A percentile compares a stretch with the other conserved stretches of the same genome.
Evolutionary conservation across 2,113 vertebrate genomes (phyloP).

Genomic region (Asarcornis scutulata): DNA sequence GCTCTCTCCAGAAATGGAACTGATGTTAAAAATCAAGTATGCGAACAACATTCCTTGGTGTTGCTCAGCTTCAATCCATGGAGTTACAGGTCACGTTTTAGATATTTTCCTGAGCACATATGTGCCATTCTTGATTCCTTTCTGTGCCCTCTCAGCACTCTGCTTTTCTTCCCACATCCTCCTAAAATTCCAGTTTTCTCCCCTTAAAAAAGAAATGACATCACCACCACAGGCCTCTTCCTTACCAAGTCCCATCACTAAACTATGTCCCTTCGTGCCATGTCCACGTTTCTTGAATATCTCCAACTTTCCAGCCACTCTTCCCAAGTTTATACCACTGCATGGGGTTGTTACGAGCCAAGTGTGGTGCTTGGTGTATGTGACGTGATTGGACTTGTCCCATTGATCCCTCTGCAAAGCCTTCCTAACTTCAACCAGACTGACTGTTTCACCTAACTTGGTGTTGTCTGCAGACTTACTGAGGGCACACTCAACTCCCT

Average conservation of each 20-base stretch:
- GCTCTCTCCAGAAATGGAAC: not conserved
- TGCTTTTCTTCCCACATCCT: not conserved
- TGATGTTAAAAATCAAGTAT: accelerated
- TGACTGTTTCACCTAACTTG: too few species aligned
- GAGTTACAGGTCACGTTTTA: not conserved
- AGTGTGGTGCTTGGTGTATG: too few species aligned
- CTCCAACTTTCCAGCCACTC: not conserved
- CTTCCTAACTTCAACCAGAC: too few species aligned
- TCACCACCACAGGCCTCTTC: not conserved
- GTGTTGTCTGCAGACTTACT: too few species aligned
- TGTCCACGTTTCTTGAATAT: not conserved
- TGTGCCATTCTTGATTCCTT: accelerated
- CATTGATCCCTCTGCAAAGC: too few species aligned
- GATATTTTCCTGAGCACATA: not conserved
- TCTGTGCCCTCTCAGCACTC: not conserved
- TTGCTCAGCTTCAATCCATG: not conserved
- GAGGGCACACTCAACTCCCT: too few species aligned
- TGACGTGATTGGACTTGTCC: too few species aligned
- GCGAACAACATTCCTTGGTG: accelerated
- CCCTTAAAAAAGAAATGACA: not conserved
- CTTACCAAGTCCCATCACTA: not conserved
- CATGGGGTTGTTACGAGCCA: too few species aligned
- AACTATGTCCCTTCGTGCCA: not conserved
- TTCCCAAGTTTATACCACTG: too few species aligned
- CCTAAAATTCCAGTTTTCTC: not conserved